Percentiles rank a stretch among this genome's conserved stretches.
Evolutionary conservation across 23 tunicate species (phyloP).

Genomic region (Botrylloides violaceus): DNA sequence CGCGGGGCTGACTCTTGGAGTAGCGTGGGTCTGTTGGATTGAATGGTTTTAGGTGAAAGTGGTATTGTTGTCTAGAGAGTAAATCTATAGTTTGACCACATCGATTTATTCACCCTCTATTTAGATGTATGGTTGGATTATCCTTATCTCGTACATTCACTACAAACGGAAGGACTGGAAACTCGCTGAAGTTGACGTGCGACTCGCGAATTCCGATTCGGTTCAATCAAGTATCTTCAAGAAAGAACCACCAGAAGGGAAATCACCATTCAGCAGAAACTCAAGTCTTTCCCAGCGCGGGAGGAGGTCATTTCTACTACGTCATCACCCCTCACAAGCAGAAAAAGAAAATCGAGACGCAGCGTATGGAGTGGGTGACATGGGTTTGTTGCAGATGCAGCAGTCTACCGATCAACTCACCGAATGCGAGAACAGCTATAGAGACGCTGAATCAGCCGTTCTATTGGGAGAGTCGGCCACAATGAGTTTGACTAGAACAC

Average conservation of each 20-base stretch:
- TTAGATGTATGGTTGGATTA: slow-evolving; percentile 79
- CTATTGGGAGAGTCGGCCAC: slow-evolving; percentile 21
- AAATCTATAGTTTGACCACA: too few relatives aligned
- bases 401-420: not conserved
- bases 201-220: not conserved
- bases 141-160: slow-evolving; percentile 52
- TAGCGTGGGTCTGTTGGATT: too few relatives aligned
- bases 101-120: too few relatives aligned
- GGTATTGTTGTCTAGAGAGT: too few relatives aligned
- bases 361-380: not conserved
- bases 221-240: not conserved
- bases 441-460: slow-evolving; percentile 17
- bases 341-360: not conserved
- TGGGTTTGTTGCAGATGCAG: not conserved
- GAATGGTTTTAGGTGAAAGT: too few relatives aligned
- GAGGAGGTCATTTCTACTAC: slow-evolving; percentile 58
- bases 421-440: not conserved
- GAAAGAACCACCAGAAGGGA: not conserved
- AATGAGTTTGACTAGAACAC: slow-evolving; percentile 22
- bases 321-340: not conserved
- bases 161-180: slow-evolving; percentile 18
- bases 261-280: slow-evolving; percentile 58
- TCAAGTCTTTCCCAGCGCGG: slow-evolving; percentile 65
- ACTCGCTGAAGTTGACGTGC: slow-evolving; percentile 4
- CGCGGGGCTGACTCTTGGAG: too few relatives aligned